Percentiles rank a stretch among this genome's conserved stretches.
Evolutionary conservation across 2,888 invertebrate species (phyloP).

Genomic region (Pachliopta kotzebuea): DNA sequence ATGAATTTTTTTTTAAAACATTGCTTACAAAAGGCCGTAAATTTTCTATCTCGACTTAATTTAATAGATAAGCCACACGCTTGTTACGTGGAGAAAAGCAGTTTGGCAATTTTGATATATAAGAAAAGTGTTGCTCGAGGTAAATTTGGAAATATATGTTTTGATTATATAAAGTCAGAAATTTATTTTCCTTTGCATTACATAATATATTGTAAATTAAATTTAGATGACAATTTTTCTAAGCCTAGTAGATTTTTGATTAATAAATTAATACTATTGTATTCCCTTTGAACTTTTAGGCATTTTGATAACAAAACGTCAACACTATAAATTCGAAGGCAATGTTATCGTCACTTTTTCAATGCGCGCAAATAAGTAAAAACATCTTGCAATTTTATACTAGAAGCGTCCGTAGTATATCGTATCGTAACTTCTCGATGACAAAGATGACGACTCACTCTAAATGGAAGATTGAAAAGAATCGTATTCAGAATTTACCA

Average conservation of each 20-base stretch:
- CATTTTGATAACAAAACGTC: conserved; percentile 17
- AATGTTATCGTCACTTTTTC: conserved; percentile 39
- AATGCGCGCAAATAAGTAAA: conserved; percentile 34
- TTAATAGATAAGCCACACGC: conserved; percentile 44
- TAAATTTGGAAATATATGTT: background rate
- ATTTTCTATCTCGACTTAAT: conserved; percentile 34
- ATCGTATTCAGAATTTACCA: conserved; percentile 73
- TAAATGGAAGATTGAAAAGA: conserved; percentile 75
- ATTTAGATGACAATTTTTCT: background rate
- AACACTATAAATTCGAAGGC: conserved; percentile 13
- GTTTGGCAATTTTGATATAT: conserved; percentile 44
- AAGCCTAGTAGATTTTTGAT: conserved; percentile 14
- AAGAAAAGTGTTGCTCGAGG: conserved; percentile 31
- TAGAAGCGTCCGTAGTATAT: conserved; percentile 23
- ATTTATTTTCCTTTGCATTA: background rate
- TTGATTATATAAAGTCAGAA: background rate
- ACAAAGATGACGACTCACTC: conserved; percentile 60
- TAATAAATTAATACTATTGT: background rate
- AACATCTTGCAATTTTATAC: conserved; percentile 30
- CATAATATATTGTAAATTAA: background rate
- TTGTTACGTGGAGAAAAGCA: conserved; percentile 67
- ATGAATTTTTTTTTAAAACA: conserved; percentile 43
- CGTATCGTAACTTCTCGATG: conserved; percentile 40
- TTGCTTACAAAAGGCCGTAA: conserved; percentile 41
- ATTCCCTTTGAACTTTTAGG: background rate